Evolutionary conservation across 2,888 invertebrate species (phyloP), one percentile per base, ranked within the genome.

Genomic region (Amorpha juglandis): DNA sequence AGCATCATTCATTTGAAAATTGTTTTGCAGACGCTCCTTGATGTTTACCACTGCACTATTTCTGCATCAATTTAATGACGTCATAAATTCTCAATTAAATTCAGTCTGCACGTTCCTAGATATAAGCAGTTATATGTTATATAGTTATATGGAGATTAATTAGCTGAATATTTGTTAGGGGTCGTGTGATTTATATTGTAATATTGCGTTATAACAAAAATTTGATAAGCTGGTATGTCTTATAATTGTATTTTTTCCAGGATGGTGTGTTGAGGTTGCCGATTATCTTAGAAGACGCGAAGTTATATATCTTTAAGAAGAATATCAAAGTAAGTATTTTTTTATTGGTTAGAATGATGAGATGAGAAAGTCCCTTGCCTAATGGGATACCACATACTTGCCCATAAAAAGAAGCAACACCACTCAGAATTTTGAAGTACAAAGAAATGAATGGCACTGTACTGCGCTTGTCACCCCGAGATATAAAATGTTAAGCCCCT

Each of bases 41-140:
- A 75, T 74, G 75, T 78, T 79, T 77, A 77, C 76, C 71, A 68
- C 76, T 87, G 88, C 91, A 88, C 86, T 87, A 88, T 90, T 89
- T 87, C 88, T 88, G 88, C 90, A 90, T 90, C 86, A 87, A 84
- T 87, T 88, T 91, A 89, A 90, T 89, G 88, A 89, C 86, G 82
- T 87, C 88, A 87, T 92, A 91, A 91, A 92, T 90, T 84, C 80
- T 74, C 84, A 84, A 90, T 91, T 89, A 89, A 84, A 87, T 85
- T 86, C 79, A 77, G 78, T 71, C 75, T 78, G 79, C 74, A 74
- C 73, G 76, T 69, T 71, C 16, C 63, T 71, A 78, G 75, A 78
- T 78, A 78, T 71, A 75, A 75, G 69, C 72, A 70, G 74, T 76
- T 75, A 64, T 69, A 67, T 64, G 55, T 69, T 65, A 69, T 70